Conservation (phyloP, 2,888 invertebrate genomes). For the Callimorpha dominula region DNA sequence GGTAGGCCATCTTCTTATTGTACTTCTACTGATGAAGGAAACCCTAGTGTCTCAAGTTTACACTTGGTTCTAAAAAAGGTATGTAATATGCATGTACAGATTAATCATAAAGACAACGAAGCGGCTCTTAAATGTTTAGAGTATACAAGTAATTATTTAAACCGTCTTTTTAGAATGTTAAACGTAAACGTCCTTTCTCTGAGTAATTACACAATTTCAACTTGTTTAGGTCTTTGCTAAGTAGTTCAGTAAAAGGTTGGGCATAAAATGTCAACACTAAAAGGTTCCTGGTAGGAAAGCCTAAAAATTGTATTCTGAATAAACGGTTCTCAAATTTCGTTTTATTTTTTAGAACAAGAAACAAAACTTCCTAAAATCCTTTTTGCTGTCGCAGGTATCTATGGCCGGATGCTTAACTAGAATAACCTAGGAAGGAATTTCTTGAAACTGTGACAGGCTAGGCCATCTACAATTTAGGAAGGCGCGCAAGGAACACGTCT, state of each 20-base stretch:
- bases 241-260: conserved; percentile 14
- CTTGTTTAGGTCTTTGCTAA: conserved; percentile 14
- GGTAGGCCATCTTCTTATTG: too few species aligned
- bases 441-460: too few species aligned
- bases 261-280: conserved; percentile 18
- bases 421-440: too few species aligned
- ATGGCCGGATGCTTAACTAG: too few species aligned
- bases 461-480: too few species aligned
- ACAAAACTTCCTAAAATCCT: too few species aligned
- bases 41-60: too few species aligned
- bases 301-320: background rate
- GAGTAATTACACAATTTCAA: conserved; percentile 18
- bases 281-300: conserved; percentile 2
- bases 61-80: too few species aligned
- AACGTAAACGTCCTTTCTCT: conserved; percentile 11
- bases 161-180: conserved; percentile 1
- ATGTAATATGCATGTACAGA: background rate
- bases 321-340: background rate
- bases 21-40: too few species aligned
- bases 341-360: background rate
- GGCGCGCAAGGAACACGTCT: too few species aligned
- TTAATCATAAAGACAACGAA: background rate
- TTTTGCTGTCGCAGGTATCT: too few species aligned
- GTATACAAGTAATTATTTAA: background rate
- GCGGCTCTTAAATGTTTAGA: background rate